A percentile compares a stretch with the other conserved stretches of the same genome.
These are phyloP conservation scores for Clistopyga incitator DNA, from an alignment of 2,888 invertebrate genomes.

Conservation along the genomic window DNA sequence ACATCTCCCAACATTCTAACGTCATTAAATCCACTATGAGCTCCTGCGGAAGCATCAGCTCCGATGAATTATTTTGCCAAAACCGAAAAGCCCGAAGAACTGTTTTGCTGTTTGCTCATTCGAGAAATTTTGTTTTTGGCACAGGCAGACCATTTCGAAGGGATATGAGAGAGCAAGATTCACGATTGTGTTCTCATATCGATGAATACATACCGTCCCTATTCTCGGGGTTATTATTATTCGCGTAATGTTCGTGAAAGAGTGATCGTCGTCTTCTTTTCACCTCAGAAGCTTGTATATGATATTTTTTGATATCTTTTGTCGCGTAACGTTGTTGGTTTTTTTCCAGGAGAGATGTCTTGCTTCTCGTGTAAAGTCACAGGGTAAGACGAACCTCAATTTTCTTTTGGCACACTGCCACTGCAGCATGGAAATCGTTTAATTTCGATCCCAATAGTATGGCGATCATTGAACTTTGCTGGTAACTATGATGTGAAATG, in stretches of 20 bases:
- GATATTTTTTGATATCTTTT: constrained; percentile 37
- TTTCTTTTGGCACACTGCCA: constrained; percentile 62
- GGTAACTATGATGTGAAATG: constrained; percentile 48
- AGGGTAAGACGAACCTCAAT: constrained; percentile 25
- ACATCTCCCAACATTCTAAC: background rate
- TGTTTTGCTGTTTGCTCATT: constrained; percentile 1
- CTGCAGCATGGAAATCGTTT: constrained; percentile 49
- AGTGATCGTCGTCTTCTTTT: too few species aligned
- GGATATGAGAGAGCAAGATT: too few species aligned
- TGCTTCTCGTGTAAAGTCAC: constrained; percentile 31
- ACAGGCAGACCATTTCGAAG: constrained; percentile 1
- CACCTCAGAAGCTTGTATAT: too few species aligned
- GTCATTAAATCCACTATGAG: background rate
- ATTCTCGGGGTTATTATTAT: too few species aligned
- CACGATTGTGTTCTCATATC: too few species aligned
- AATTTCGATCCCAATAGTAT: constrained; percentile 60
- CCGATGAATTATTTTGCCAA: background rate
- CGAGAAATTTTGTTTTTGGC: background rate
- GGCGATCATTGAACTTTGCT: constrained; percentile 52
- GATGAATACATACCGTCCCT: too few species aligned
- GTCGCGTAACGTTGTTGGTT: constrained; percentile 27
- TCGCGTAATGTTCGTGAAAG: too few species aligned
- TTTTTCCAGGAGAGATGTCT: constrained; percentile 40
- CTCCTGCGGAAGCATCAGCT: background rate
- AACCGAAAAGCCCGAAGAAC: background rate